Percentiles rank a stretch among this genome's conserved stretches.
These are phyloP conservation scores for Heliconius erato DNA, from an alignment of 2,888 invertebrate species.

Conservation along the genomic window DNA sequence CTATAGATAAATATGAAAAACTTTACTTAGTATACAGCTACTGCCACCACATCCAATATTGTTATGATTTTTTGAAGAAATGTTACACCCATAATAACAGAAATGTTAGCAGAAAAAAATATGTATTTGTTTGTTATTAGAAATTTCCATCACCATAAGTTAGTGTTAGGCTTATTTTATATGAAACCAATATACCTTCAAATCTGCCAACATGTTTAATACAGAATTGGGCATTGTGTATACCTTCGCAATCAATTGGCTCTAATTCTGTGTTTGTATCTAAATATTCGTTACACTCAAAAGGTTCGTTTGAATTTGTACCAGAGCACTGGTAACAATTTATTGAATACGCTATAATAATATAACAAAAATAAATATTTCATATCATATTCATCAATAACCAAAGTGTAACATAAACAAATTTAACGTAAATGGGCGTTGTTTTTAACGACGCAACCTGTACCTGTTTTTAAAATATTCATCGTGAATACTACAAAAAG, in stretches of 20 bases:
- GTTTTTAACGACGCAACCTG: constrained; percentile 27
- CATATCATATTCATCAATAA: constrained; percentile 5
- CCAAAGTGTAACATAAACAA: constrained; percentile 24
- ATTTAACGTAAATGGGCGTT: constrained; percentile 46
- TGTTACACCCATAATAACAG: background rate
- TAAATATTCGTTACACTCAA: constrained; percentile 94
- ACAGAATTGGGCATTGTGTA: constrained; percentile 95
- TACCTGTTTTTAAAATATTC: constrained; percentile 49
- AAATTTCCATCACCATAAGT: constrained; percentile 10
- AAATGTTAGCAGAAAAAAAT: background rate
- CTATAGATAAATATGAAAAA: background rate
- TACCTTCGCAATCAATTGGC: constrained; percentile 90
- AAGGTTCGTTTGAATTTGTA: constrained; percentile 90
- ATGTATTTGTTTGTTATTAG: background rate
- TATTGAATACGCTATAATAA: constrained; percentile 87
- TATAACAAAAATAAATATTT: constrained; percentile 55
- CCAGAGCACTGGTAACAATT: constrained; percentile 96
- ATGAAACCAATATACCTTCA: constrained; percentile 88
- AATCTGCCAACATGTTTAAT: constrained; percentile 96
- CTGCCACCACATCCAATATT: background rate
- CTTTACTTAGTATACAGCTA: background rate
- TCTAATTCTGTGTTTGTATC: constrained; percentile 87
- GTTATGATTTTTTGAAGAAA: background rate
- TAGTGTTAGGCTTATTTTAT: constrained; percentile 17
- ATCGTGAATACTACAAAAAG: constrained; percentile 36